Evolutionary conservation across 1,140 invertebrate genomes (phyloP), one percentile per base, ranked within the genome.

Genomic region (Orius insidiosus): DNA sequence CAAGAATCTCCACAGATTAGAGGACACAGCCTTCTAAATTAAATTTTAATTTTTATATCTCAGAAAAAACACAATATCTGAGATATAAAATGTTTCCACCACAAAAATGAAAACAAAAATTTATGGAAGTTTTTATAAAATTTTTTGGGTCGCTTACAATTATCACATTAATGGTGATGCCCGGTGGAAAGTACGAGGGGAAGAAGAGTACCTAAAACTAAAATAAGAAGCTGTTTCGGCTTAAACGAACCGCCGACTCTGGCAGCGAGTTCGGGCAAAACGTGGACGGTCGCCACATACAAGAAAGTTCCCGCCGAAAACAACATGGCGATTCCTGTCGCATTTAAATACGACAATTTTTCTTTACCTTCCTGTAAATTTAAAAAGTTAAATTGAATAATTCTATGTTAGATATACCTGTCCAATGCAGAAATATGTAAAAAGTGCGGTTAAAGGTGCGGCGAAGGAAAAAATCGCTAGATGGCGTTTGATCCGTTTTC

Each of bases 271-370:
- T 98, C 94, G 0, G 95, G 93, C 36, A 99, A 62, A 2, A 98
- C 92, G 64, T 98, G 95, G 1, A 98, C 93, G 1, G 95, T 97
- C 0, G 95, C 89, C 5, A 99, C 95, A 60, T 98, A 99, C 5
- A 99, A 68, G 66, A 99, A 98, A 37, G 95, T 98, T 1, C 95
- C 95, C 1, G 90, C 95, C 52, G 90, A 96, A 63, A 99, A 98
- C 13, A 99, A 64, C 90, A 98, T 95, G 10, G 94, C 90, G 35
- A 97, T 76, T 36, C 89, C 92, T 61, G 82, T 98, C 2, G 87
- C 86, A 65, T 94, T 90, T 7, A 92, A 72, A 18, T 80, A 81
- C 53, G 78, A 83, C 1, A 94, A 55, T 1, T 67, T 70, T 61
- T 75, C 72, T 61, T 76, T 75, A n/a, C 70, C 68, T 57, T 74